Conservation (phyloP, 2,797 vertebrate genomes). For the Melopsittacus undulatus region DNA sequence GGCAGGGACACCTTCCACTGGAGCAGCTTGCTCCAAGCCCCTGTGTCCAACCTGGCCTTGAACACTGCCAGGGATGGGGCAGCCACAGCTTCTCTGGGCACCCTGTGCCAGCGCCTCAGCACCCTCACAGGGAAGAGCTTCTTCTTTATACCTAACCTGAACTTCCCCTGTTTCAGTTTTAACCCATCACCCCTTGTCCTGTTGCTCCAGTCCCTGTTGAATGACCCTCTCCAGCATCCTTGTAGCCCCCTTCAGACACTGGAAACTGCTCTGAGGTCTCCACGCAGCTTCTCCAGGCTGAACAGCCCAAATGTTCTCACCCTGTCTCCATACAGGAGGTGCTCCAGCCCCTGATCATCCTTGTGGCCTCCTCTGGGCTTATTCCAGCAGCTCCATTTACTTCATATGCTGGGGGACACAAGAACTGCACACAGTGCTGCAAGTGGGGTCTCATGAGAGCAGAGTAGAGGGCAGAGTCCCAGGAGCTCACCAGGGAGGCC, state of each 20-base stretch:
- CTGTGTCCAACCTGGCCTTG: too few relatives aligned
- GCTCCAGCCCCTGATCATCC: background rate
- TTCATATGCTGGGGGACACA: background rate
- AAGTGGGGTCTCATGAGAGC: background rate
- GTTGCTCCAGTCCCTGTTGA: too few relatives aligned
- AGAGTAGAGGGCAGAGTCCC: background rate
- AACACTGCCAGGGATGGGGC: too few relatives aligned
- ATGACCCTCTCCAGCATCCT: too few relatives aligned
- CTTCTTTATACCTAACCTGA: too few relatives aligned
- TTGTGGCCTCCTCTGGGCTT: background rate
- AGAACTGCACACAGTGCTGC: background rate
- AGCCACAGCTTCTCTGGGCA: too few relatives aligned
- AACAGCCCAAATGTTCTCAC: background rate
- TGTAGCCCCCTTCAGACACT: background rate
- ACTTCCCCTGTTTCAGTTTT: too few relatives aligned
- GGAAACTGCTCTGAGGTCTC: background rate
- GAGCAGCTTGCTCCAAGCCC: too few relatives aligned
- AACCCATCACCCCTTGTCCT: too few relatives aligned
- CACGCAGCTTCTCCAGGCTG: background rate
- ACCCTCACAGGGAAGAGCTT: too few relatives aligned
- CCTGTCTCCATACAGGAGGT: accelerated
- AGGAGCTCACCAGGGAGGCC: background rate
- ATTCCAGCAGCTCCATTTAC: background rate
- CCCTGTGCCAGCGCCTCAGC: too few relatives aligned
- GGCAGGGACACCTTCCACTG: too few relatives aligned